Conservation (phyloP, 2,888 invertebrate genomes). For the Galerucella calmariensis region DNA sequence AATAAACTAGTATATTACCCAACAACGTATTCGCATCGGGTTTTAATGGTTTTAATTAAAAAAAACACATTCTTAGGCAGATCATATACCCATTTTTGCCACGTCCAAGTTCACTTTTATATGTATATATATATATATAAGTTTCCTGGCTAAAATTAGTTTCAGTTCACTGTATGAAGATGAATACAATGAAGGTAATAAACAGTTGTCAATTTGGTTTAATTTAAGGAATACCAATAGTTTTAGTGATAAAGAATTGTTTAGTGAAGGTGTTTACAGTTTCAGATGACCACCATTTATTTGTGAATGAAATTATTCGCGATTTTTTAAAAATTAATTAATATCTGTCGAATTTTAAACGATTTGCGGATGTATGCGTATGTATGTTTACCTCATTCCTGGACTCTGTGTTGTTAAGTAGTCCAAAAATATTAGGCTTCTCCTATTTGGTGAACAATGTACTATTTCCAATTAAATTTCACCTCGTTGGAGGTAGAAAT, state of each 20-base stretch:
- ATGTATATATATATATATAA: conserved; percentile 9
- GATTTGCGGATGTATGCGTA: no score
- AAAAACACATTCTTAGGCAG: conserved; percentile 2
- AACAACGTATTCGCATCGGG: not conserved
- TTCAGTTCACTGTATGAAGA: not conserved
- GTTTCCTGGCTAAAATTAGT: not conserved
- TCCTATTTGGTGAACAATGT: no score
- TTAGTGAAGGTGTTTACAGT: not conserved
- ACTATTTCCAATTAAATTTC: no score
- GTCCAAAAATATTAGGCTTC: no score
- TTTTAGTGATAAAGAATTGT: not conserved
- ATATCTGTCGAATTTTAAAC: no score
- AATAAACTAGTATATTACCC: conserved; percentile 16
- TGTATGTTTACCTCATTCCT: no score
- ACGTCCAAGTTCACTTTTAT: conserved; percentile 10
- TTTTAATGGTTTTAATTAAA: conserved; percentile 1
- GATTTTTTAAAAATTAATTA: no score
- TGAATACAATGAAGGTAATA: conserved; percentile 10
- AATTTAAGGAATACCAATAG: not conserved
- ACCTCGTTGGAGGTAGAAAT: no score
- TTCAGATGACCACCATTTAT: no score
- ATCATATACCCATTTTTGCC: conserved; percentile 10
- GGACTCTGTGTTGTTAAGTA: no score
- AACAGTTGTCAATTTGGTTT: not conserved
- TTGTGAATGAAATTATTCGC: no score